Evolutionary conservation across 2,113 vertebrate genomes (phyloP), one percentile per base, ranked within the genome.

Genomic region (Elanus axillaris): DNA sequence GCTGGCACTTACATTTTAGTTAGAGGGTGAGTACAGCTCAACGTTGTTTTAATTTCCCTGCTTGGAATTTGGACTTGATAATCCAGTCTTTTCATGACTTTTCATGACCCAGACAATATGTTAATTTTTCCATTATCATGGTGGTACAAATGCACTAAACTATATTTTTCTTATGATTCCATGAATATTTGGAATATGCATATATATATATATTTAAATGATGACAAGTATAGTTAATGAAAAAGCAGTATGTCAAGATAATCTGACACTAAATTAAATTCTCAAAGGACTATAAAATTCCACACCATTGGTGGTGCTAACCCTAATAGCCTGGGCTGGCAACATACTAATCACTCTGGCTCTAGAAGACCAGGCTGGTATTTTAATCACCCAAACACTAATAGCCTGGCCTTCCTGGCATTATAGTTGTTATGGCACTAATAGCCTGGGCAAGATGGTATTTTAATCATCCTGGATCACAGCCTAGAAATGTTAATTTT

Each of bases 391-490:
- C 48, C 69, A 84, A 76, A 56, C 0, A 1, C 34, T 94, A 95
- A 93, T 59, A 92, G 93, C 53, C 32, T 95, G 86, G 56, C 40
- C 86, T 81, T 76, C 36, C 20, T 82, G 86, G 83, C 58, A 78
- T 93, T 95, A 63, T 81, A 77, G 82, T 79, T 86, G 29, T 68
- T 92, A 89, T 34, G n/a, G 91, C 31, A 68, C 69, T 94, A 96
- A 91, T 60, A 89, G 88, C 32, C 66, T 69, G n/a, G 58, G 42
- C 66, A 93, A 94, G 66, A 79, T 0, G 8, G 89, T 66, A 89
- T 96, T 97, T 94, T 97, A 95, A 95, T 95, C 32, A 95, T 84
- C 32, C 34, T 91, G 71, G 80, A 82, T 68, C 36, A 19, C n/a
- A 66, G 80, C 62, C 74, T 79, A 85, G 79, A 82, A 91, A 87